Evolutionary conservation across 2,888 invertebrate genomes (phyloP).

Genomic region (Polyommatus icarus): DNA sequence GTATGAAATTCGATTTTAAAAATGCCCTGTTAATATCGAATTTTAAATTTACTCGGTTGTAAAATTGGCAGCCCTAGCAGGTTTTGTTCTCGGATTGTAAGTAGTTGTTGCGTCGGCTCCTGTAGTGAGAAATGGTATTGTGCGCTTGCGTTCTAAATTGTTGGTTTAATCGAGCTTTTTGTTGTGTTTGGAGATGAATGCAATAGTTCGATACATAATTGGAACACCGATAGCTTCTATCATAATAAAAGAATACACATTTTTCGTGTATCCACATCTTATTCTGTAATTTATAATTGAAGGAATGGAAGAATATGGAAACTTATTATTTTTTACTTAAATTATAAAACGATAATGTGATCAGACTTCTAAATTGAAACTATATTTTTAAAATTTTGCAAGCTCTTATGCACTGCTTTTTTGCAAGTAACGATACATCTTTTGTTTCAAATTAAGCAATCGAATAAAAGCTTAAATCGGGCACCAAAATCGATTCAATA

Average conservation of each 20-base stretch:
- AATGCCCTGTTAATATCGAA: background rate
- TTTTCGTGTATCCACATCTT: background rate
- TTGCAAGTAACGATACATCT: background rate
- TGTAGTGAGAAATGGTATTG: slow-evolving; percentile 72
- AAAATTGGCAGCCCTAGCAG: background rate
- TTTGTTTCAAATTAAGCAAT: slow-evolving; percentile 20
- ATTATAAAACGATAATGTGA: no score
- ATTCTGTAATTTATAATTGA: no score
- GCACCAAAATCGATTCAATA: slow-evolving; percentile 62
- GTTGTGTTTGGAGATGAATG: slow-evolving; percentile 61
- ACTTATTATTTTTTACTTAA: no score
- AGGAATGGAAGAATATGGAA: no score
- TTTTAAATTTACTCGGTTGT: background rate
- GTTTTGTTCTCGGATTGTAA: slow-evolving; percentile 5
- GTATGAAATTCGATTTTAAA: slow-evolving; percentile 38
- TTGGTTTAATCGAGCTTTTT: slow-evolving; percentile 76
- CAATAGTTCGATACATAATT: slow-evolving; percentile 44
- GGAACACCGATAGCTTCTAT: slow-evolving; percentile 30
- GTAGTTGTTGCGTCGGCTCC: slow-evolving; percentile 50
- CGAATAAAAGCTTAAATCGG: slow-evolving; percentile 46
- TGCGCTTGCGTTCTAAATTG: slow-evolving; percentile 66
- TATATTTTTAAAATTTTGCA: no score
- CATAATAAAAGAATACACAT: background rate
- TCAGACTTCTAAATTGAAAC: no score
- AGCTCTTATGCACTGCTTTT: background rate